Evolutionary conservation across 2,113 vertebrate species (phyloP), one percentile per base, ranked within the genome.

Genomic region (Phalacrocorax carbo): DNA sequence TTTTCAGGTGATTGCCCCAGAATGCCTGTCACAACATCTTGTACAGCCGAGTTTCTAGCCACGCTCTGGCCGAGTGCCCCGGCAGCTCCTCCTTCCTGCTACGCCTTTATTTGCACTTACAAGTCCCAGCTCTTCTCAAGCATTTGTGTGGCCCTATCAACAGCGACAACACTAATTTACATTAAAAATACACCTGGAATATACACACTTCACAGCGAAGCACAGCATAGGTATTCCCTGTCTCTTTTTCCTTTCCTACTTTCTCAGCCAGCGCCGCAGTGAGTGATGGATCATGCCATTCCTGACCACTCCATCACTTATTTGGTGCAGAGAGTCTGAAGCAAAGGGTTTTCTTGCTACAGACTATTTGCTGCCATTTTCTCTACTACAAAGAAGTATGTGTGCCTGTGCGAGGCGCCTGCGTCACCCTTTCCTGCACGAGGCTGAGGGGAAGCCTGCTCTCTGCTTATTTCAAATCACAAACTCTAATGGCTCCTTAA

Each of bases 401-500:
- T 7, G 42, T 15, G 42, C 25, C 38, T 52, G 15, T 5, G 12
- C 1, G 6, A 64, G 66, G 30, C 65, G 61, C 44, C 57, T 1
- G 0, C 2, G 0, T 16, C 4, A 3, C 18, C 52, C 23, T 77
- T 86, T 38, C 66, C 46, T 15, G 4, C 66, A 13, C 26, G 12
- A 20, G 34, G 3, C 36, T 32, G 46, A n/a, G 29, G 46, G 21
- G 22, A 66, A 46, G 29, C 27, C 32, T 27, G 26, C 54, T 30
- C 40, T 46, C 64, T 78, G 82, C 19, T 1, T 20, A 70, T 77
- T 82, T 83, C 84, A 87, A 80, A 95, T 52, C 87, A 88, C 66
- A 72, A 68, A 85, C 54, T 40, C 72, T 75, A 88, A 94, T 30
- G 60, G 62, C 40, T 95, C 75, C 52, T 82, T 88, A 55, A 90